phyloP scores from a whole-genome alignment of 1,140 invertebrate species.

The Scaptomyza graminum region DNA sequence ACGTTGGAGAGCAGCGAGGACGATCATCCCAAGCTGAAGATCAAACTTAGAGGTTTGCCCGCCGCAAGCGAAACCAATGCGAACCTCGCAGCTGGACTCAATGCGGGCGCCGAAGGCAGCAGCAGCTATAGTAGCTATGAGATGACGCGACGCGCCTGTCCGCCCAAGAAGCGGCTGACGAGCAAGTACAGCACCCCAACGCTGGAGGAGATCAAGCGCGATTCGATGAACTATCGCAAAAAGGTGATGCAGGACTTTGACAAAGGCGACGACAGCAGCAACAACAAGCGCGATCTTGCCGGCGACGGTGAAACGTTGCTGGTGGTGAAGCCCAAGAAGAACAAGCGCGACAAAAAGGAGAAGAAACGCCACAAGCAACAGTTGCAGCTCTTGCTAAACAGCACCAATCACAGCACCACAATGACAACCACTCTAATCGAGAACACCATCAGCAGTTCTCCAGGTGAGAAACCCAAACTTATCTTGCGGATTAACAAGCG shows the following conservation, averaged over 20 bases:
- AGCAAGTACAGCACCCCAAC: slow-evolving; percentile 87
- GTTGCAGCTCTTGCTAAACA: slow-evolving; percentile 36
- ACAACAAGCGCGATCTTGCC: slow-evolving; percentile 43
- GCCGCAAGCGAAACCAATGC: slow-evolving; percentile 84
- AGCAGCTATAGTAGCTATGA: slow-evolving; percentile 70
- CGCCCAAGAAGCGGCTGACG: slow-evolving; percentile 91
- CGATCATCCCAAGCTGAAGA: slow-evolving; percentile 90
- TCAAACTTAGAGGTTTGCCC: slow-evolving; percentile 88
- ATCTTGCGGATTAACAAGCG: slow-evolving; percentile 87
- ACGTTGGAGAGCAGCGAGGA: slow-evolving; percentile 84
- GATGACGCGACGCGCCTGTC: slow-evolving; percentile 85
- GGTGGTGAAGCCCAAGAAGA: slow-evolving; percentile 74
- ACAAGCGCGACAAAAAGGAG: slow-evolving; percentile 87
- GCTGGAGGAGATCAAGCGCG: slow-evolving; percentile 90
- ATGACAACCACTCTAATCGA: slow-evolving; percentile 82
- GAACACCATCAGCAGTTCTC: slow-evolving; percentile 83
- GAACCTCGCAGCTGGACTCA: slow-evolving; percentile 14
- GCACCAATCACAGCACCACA: slow-evolving; percentile 31
- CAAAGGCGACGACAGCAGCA: slow-evolving; percentile 87
- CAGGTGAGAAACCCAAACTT: slow-evolving; percentile 86
- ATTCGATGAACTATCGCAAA: slow-evolving; percentile 94
- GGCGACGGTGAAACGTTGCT: slow-evolving; percentile 29
- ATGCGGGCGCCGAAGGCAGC: slow-evolving; percentile 19
- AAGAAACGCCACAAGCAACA: slow-evolving; percentile 86
- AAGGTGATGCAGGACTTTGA: slow-evolving; percentile 92